These are phyloP conservation scores for Vespertilio murinus DNA, from an alignment of 2,797 vertebrate species.

Conservation along the genomic window DNA sequence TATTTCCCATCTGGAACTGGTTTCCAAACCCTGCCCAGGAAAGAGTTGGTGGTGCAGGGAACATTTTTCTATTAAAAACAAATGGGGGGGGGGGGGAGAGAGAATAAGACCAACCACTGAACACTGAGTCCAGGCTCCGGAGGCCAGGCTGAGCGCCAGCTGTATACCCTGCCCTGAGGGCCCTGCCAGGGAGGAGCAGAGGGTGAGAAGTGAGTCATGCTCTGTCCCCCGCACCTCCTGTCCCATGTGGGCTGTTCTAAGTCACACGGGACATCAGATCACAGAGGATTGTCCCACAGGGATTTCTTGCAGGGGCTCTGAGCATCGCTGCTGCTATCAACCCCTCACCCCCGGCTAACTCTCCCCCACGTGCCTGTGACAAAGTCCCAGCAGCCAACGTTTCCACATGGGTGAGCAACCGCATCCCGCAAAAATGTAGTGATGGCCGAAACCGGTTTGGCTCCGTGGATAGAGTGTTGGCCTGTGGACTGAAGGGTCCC, in stretches of 20 bases:
- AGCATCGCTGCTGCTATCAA: neutral
- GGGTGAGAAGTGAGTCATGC: accelerated
- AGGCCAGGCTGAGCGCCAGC: neutral
- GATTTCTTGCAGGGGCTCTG: neutral
- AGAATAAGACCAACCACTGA: neutral
- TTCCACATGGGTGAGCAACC: neutral
- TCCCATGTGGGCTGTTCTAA: neutral
- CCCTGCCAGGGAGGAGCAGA: neutral
- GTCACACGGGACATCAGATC: accelerated
- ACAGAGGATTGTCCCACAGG: neutral
- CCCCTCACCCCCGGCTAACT: neutral
- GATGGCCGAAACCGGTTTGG: no score
- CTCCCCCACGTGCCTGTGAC: neutral
- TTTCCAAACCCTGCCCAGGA: conserved; percentile 60
- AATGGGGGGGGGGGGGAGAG: neutral
- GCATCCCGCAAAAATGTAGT: neutral
- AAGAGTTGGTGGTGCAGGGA: conserved; percentile 41
- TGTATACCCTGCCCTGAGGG: neutral
- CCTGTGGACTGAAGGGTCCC: no score
- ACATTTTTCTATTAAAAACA: conserved; percentile 50
- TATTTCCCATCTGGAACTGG: conserved; percentile 59
- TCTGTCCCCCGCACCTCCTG: neutral
- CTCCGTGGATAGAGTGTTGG: no score
- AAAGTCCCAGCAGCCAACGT: neutral
- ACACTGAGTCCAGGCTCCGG: accelerated